Base-by-base conservation (phyloP, 1,140 invertebrate genomes). In the Arion vulgaris region DNA sequence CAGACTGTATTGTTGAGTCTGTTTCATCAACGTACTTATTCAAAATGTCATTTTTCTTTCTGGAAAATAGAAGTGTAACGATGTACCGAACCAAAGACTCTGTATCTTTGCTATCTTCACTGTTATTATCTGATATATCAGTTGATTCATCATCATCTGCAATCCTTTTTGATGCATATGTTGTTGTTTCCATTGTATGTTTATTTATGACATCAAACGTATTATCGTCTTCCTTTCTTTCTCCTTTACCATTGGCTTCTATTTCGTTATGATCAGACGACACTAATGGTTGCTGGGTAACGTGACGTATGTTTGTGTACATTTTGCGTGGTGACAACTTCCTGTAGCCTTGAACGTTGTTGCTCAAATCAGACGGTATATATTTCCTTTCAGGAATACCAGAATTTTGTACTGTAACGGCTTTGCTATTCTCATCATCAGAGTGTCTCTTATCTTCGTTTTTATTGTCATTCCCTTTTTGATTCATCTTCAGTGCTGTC, bases 31-130 rank as follows among this genome's bases (percentile, higher is more conserved):
- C 2, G 19, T 5, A 11, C 23, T 57, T n/a, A 23, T 57, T 19
- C 7, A 2, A 19, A 57, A 23, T 23, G 1, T 57, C 19, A 11
- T 57, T n/a, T 11, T 57, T 57, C 28, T 66, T 66, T n/a, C 38
- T 26, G 23, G 71, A 19, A 5, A 72, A 38, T 19, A 72, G 38
- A 41, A 49, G 32, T 28, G 15, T 49, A 53, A 75, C 41, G 41
- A 75, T 75, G 73, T 75, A 75, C 13, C 73, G 41, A 26, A 75
- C 45, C n/a, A 75, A 28, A 5, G 73, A 75, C 45, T 75, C 73
- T n/a, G 41, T 53, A 5, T 75, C 73, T 4, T 72, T n/a, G 23
- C 38, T 72, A 19, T 72, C 71, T 11, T 72, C 26, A 13, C 13
- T 72, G 39, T 72, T 66, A 1, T 17, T 32, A 32, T 7, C 28